Base-by-base conservation (phyloP, 2,797 vertebrate species). In the Amphiprion clarkii region DNA sequence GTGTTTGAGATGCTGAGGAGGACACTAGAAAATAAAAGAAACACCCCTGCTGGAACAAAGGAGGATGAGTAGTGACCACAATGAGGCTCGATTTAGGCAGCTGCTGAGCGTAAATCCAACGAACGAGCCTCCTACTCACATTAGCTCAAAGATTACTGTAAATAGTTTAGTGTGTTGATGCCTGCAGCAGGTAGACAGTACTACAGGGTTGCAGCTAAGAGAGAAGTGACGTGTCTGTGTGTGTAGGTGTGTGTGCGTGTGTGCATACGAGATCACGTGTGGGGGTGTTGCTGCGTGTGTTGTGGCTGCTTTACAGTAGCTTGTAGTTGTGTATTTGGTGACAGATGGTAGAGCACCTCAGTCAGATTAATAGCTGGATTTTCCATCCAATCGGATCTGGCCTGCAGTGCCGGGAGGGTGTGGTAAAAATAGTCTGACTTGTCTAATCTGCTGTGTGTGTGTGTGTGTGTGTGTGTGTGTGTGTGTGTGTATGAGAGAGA, bases 321-420 rank as follows among this genome's bases (percentile, higher is more conserved):
- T 82, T 73, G 80, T 82, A 53, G 75, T 36, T 69, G 84, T 82
- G 87, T 71, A 83, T 87, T 86, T 66, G 81, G 83, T 87, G 93
- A 91, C 95, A 96, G 94, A 95, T 95, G 95, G 95, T 69, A 27
- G 83, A 82, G 90, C 92, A 93, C 90, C 91, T 92, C 91, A 82
- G 83, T 90, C 85, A 93, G 94, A 95, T 95, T 95, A 95, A 94
- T 94, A 92, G 90, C 86, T 87, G 85, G 92, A 93, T 94, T 93
- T 92, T 87, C 92, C 72, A 71, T 90, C 91, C 92, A 94, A 94
- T 95, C 88, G 81, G 94, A 91, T 95, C 93, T 92, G 76, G 75
- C 82, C 85, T 61, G 60, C 89, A 81, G 85, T 27, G 76, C 58
- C 63, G 87, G 82, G 63, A 82, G 91, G 88, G 86, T 79, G 87